These are phyloP conservation scores for Amazona vittata DNA, from an alignment of 2,113 vertebrate genomes.

Conservation along the genomic window DNA sequence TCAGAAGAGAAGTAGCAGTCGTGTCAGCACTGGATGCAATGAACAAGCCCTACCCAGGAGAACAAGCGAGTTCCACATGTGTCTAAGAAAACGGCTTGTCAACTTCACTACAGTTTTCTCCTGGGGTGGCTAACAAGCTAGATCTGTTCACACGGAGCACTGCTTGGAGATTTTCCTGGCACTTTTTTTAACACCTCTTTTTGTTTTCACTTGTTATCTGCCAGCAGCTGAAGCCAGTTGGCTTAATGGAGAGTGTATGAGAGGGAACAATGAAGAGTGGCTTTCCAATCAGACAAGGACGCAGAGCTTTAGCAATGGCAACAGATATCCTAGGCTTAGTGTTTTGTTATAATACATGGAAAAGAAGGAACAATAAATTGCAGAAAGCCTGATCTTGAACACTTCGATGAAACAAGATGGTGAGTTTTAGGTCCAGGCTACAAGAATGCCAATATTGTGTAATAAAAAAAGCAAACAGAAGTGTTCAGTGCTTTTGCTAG, in stretches of 20 bases:
- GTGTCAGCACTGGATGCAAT: not conserved
- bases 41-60: not conserved
- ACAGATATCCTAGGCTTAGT: conserved; percentile 31
- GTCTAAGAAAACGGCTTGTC: not conserved
- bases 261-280: not conserved
- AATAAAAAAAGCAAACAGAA: conserved; percentile 49
- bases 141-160: not conserved
- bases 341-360: conserved; percentile 43
- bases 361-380: conserved; percentile 20
- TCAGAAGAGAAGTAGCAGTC: not conserved
- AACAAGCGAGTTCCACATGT: not conserved
- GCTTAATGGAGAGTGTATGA: not conserved
- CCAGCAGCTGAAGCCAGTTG: not conserved
- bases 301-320: not conserved
- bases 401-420: conserved; percentile 25
- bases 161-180: not conserved
- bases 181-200: conserved; percentile 5
- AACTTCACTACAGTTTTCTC: not conserved
- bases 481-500: not conserved
- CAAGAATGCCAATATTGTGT: not conserved
- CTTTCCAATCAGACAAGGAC: conserved; percentile 39
- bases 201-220: conserved; percentile 54
- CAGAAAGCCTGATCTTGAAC: not conserved
- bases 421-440: conserved; percentile 25
- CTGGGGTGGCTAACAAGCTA: not conserved